Base-by-base conservation (phyloP, 2,797 vertebrate genomes). In the Clarias laeviceps region DNA sequence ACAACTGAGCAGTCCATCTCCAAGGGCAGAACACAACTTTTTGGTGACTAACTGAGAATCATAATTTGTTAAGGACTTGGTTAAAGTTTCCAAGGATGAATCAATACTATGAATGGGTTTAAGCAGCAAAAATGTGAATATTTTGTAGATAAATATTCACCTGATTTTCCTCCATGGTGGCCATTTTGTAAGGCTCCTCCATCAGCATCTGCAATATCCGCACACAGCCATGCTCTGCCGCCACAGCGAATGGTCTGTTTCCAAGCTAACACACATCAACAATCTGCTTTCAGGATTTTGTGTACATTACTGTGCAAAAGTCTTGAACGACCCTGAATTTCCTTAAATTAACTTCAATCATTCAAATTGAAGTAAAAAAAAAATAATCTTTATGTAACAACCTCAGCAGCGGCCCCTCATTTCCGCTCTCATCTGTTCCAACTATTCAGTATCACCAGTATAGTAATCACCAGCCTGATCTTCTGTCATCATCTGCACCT, bases 141-240 rank as follows among this genome's bases (percentile, higher is more conserved):
- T 22, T 65, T 82, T 32, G 24, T 34, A 80, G 4, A 3, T 69
- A 40, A 74, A 68, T 57, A 84, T 89, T 84, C 91, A 97, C 97
- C 95, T 96, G 92, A 91, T 98, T 96, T 89, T 96, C 95, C 90
- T 96, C 95, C 92, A 94, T 94, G n/a, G 96, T 96, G 89, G 93
- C 95, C 93, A 98, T 93, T 61, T 96, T 91, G 91, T 97, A 95
- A n/a, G 78, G 50, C 1, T 92, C 90, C 3, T 90, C 90, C 88
- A 92, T 95, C 85, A 98, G 90, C 81, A 91, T 91, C 68, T 95
- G 90, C 86, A 97, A 89, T 95, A 97, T 96, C 72, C 96, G 90
- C 83, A 95, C 80, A 22, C 95, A 96, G 29, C 97, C 97, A 32
- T 95, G 94, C 88, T 96, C 95, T 89, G 96, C 96, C 0, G 95